Evolutionary conservation across 2,888 invertebrate genomes (phyloP).

Genomic region (Scrobipalpa costella): DNA sequence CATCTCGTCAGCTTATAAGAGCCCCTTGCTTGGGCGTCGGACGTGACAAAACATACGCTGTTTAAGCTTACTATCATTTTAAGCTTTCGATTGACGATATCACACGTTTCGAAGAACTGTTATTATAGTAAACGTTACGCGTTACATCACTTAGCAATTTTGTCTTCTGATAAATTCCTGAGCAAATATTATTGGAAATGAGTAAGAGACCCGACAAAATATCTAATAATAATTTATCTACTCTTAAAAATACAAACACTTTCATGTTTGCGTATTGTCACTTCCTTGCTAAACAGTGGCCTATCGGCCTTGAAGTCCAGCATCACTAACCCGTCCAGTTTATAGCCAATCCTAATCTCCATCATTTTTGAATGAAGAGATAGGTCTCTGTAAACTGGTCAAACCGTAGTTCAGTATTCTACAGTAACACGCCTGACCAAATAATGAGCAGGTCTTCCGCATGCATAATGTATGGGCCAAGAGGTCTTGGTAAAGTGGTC

Average conservation of each 20-base stretch:
- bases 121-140: neutral
- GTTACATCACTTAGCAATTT: no score
- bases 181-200: no score
- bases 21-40: neutral
- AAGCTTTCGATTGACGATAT: conserved; percentile 12
- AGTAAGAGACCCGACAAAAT: no score
- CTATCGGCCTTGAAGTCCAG: conserved; percentile 5
- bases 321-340: neutral
- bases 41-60: conserved; percentile 33
- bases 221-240: no score
- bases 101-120: conserved; percentile 14
- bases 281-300: conserved; percentile 4
- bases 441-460: no score
- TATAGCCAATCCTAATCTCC: neutral
- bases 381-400: no score
- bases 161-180: neutral
- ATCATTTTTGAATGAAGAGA: neutral
- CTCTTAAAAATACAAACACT: no score
- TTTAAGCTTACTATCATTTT: neutral
- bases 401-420: no score
- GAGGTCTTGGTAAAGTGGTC: conserved; percentile 6
- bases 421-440: no score
- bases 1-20: neutral
- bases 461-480: neutral
- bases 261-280: neutral